Base-by-base conservation (phyloP, 2,888 invertebrate species). In the Sinopyrophorus schimmeli region DNA sequence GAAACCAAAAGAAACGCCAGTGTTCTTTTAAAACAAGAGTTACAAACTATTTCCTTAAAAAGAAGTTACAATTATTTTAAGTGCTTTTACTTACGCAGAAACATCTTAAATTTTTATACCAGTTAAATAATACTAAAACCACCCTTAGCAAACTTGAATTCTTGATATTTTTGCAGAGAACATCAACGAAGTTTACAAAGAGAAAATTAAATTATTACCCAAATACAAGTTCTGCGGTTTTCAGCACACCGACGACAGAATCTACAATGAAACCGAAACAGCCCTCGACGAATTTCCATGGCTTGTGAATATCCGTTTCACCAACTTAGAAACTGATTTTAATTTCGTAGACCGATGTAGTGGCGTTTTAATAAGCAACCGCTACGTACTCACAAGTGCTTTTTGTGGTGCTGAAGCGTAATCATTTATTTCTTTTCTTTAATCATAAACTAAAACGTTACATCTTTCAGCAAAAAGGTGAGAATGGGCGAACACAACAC, bases 281-380 rank as follows among this genome's bases (percentile, higher is more conserved):
- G 42, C 38, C 5, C 6, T 48, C 11, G 42, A 42, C 10, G 48
- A 48, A 26, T 42, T 42, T 38, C 48, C 48, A 2, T 48, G 48
- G 48, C n/a, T 48, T 3, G 47, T 47, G 2, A 40, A 41, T 11
- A 10, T 47, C 9, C 40, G 37, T 17, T 16, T 28, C 6, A 12
- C 32, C 0, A 21, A 23, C 3, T 15, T 11, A 1, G 48, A 38
- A 12, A 15, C 18, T 6, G 48, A 42, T 3, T 5, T 7, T 3
- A 41, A 47, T 4, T 47, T 16, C 18, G 42, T 5, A 5, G 48
- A 49, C 23, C 20, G 39, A 18, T 43, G 50, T 23, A 34, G 11
- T 9, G 50, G 50, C 4, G 44, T 34, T 3, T 14, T 50, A 3
- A 50, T 50, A 4, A 44, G 28, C 27, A 27, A 50, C 6, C 26